Base-by-base conservation (phyloP, 2,888 invertebrate genomes). In the Parnassius smintheus region DNA sequence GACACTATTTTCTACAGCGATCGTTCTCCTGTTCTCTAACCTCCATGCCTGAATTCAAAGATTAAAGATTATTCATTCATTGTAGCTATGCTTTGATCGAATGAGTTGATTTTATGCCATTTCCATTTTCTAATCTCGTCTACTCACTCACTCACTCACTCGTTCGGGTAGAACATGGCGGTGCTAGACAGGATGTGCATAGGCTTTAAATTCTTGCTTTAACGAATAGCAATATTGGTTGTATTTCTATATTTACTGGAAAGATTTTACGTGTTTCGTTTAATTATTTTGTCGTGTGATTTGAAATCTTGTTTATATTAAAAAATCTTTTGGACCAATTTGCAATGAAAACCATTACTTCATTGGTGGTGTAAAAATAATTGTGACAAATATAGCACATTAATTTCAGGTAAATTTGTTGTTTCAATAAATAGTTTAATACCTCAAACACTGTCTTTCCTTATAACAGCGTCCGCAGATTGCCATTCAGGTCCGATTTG, bases 311-410 rank as follows among this genome's bases (percentile, higher is more conserved):
- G 64, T 65, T 65, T 71, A 75, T 70, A 67, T 69, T 73, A 18
- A 18, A 67, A 66, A 52, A 52, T 60, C 55, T 73, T 72, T 74
- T 80, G 76, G 77, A 84, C 77, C 73, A 75, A 75, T 81, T 85
- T 88, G 90, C 86, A 83, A 91, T 91, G 91, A 90, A 87, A 89
- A 84, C 85, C 85, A 81, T 85, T 86, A 88, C 83, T 86, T 87
- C 88, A 83, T 82, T 88, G 81, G 81, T 85, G 88, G 88, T 91
- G 86, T 91, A 91, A 91, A 91, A 91, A 91, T 90, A 90, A 89
- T 91, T 90, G 87, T 90, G 91, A 88, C 85, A 85, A 90, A 83
- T 86, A 86, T 83, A 86, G 77, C 81, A 76, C 80, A 80, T 76
- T 82, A 80, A 80, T 72, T 78, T 80, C 89, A 90, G 90, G 91